Base-by-base conservation (phyloP, 2,797 vertebrate species). In the Apodemus agrarius region DNA sequence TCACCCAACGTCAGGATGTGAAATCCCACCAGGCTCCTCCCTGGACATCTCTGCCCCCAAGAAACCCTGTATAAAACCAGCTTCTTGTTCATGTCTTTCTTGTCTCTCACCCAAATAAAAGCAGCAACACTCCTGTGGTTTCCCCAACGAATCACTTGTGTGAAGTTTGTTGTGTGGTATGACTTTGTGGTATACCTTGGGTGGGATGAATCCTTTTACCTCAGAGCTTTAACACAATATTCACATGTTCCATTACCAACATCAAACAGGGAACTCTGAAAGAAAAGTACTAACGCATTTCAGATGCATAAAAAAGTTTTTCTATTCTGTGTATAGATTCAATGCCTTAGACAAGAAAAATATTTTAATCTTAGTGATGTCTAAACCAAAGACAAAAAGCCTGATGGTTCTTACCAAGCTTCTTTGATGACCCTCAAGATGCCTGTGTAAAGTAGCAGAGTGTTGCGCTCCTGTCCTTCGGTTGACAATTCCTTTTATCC, bases 301-400 rank as follows among this genome's bases (percentile, higher is more conserved):
- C 46, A 52, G 37, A 52, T 43, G 43, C 46, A 11, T 57, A 54
- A 54, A 84, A 31, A 78, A 69, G 19, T 37, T 61, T 88, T 93
- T 69, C 85, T 83, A 43, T 90, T 88, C 59, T 83, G 13, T 69
- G 17, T 96, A 43, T 80, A 82, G 9, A 89, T 12, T 90, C 57
- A 78, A 1, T 74, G 34, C 19, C 46, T 89, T 61, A n/a, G 67
- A 29, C 54, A 54, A 46, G 89, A 75, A 75, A 75, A 43, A 92
- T 6, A 3, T 76, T 82, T 85, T 91, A 52, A 52, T 52, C 49
- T 52, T 52, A 52, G 12, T 13, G 12, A 52, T 52, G 49, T 52
- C 49, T 52, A 90, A 29, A 37, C 74, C 52, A 89, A 93, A 89
- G 26, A 46, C 24, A 26, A 6, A 57, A 4, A 52, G 49, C 24